Base-by-base conservation (phyloP, 2,113 vertebrate genomes). In the Chitala chitala region DNA sequence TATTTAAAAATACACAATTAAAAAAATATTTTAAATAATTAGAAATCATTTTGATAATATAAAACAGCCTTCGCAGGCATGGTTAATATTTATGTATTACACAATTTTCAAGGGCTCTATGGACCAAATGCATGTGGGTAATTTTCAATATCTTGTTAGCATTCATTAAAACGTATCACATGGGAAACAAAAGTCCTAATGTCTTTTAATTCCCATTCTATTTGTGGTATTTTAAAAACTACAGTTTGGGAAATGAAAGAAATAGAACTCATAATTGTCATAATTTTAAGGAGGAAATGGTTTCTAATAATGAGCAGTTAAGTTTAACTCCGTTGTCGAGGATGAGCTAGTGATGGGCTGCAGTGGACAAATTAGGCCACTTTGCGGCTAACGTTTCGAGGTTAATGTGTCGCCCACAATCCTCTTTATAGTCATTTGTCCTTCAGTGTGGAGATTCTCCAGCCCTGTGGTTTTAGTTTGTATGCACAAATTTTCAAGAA, bases 151-250 rank as follows among this genome's bases (percentile, higher is more conserved):
- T 46, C 40, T 42, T 46, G 22, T 56, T 56, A 26, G 40, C 33
- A 38, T 71, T 71, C 31, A 71, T 71, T 71, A 71, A 71, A 9
- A 71, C 24, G 73, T 76, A 56, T 76, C 74, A 59, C 53, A 48
- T 69, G 71, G 71, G 69, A 73, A 79, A 72, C 82, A 46, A 61
- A 42, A 68, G 31, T 44, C 44, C 75, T 75, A 59, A 79, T 78
- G 71, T 71, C 76, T 78, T 77, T 78, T 77, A 61, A 78, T 76
- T 83, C 74, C 76, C 65, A 56, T 56, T 71, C 40, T 71, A 69
- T 64, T 68, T 59, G 65, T 74, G 69, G 75, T 81, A 81, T 80
- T 84, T 87, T 73, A 78, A 80, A 76, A 69, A 63, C 70, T 72
- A 72, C 40, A 76, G 69, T 78, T 77, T 42, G 68, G 78, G 53